Evolutionary conservation across 2,113 vertebrate genomes (phyloP), one percentile per base, ranked within the genome.

Genomic region (Pangasianodon gigas): DNA sequence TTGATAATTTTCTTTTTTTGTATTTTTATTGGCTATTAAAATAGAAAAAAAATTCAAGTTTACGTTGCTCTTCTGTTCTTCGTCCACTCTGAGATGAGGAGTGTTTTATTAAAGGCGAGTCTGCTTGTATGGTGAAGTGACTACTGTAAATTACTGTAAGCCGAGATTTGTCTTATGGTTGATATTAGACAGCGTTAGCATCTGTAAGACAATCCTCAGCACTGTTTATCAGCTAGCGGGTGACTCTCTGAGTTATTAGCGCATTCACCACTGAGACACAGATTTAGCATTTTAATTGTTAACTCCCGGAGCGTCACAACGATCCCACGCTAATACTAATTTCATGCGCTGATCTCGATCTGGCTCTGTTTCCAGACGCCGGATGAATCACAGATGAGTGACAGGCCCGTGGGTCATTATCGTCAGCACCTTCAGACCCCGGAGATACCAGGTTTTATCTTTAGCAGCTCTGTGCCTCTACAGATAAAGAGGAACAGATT

Each of bases 211-310:
- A 37, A 37, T 37, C 37, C 37, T 37, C 37, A 37, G 37, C 37
- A 37, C 37, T 37, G 37, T 37, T 37, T 37, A 37, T 37, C 37
- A 37, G 37, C 37, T 37, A 37, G 37, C 37, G 37, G 37, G 37
- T 37, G 37, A 37, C 62, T 87, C 48, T 67, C 75, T 84, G 77
- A 92, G 87, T 77, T 84, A 83, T 92, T 88, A 89, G 87, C 89
- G 62, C 90, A 19, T 87, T 89, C 89, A 87, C 87, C 51, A 51
- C 84, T 56, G 89, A 89, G 83, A 89, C 80, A 44, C 51, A 46
- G 83, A 90, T 92, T 93, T 91, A 90, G 89, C 92, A 91, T 93
- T 92, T 80, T 91, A 92, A 93, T 92, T 90, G 90, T 90, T 93
- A 90, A 54, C 71, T 87, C 89, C 41, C 32, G 4, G 85, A 85